Conservation (phyloP, 2,113 vertebrate species). For the Phocoena sinus region DNA sequence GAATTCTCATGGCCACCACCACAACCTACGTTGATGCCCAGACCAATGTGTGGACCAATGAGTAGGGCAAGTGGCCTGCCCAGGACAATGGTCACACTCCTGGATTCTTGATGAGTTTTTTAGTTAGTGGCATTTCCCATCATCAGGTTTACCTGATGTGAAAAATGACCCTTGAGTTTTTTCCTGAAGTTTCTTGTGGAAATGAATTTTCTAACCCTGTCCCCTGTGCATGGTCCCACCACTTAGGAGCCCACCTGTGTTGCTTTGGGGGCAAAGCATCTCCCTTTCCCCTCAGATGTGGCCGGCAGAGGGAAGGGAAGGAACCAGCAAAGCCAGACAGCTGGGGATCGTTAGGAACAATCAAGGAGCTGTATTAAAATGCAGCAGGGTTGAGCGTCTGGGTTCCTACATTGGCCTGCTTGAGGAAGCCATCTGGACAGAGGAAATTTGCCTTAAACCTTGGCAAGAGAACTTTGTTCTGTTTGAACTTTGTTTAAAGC, state of each 20-base stretch:
- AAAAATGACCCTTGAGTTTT: not conserved
- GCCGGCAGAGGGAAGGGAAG: slow-evolving; percentile 32
- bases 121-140: not conserved
- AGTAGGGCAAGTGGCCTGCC: not conserved
- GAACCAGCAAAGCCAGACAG: slow-evolving; percentile 46
- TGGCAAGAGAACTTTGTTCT: slow-evolving; percentile 73
- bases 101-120: not conserved
- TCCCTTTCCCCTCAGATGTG: slow-evolving; percentile 4
- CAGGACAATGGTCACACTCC: not conserved
- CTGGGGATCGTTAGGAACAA: slow-evolving; percentile 73
- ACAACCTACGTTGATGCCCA: not conserved
- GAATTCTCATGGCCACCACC: not conserved
- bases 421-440: slow-evolving; percentile 75
- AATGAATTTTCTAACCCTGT: not conserved
- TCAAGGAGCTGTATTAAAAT: slow-evolving; percentile 66
- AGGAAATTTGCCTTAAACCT: slow-evolving; percentile 75
- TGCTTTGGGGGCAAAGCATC: not conserved
- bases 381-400: slow-evolving; percentile 61
- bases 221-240: no score
- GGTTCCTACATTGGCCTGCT: slow-evolving; percentile 58
- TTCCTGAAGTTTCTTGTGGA: not conserved
- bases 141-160: not conserved
- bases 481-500: slow-evolving; percentile 78
- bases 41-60: not conserved
- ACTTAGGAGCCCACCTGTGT: not conserved